Evolutionary conservation across 1,140 invertebrate genomes (phyloP), one percentile per base, ranked within the genome.

Genomic region (Zaprionus davidi): DNA sequence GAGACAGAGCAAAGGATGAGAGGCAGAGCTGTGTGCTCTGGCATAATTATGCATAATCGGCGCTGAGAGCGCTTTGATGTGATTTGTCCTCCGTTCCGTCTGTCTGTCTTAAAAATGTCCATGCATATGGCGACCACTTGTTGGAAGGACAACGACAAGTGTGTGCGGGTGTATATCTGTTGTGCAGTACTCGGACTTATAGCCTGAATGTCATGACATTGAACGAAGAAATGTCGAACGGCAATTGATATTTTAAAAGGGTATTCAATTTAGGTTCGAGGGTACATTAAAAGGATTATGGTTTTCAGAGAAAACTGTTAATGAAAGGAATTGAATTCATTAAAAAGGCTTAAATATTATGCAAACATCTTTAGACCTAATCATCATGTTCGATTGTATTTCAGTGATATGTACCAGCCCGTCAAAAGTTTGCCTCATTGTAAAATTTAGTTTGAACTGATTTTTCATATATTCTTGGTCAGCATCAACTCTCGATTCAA

Each of bases 31-130:
- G n/a, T 69, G 66, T 78, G 67, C 28, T 15, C 31, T 73, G 38
- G 71, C 73, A 90, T 90, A 90, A 90, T 88, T 90, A 74, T 85
- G 78, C 85, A 81, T 81, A 88, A 88, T 90, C 84, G 81, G 58
- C 66, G 76, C 70, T 81, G 55, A 73, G 55, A 63, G 74, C 57
- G 69, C 84, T 90, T 90, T 84, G 81, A 90, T 88, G 78, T 74
- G 76, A 76, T 81, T 82, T 69, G 55, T 55, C 57, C 66, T 69
- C 46, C 46, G 46, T 73, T 66, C 46, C 20, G 20, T 51, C 44
- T 49, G 38, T 51, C 36, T 34, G 58, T 46, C 53, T 12, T 46
- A 72, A 66, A 44, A 62, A 76, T 65, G 44, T 49, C 68, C 73
- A 46, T 67, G 49, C 72, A 44, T 77, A 49, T 72, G 78, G 58